Base-by-base conservation (phyloP, 2,888 invertebrate species). In the Phyto melanocephala region DNA sequence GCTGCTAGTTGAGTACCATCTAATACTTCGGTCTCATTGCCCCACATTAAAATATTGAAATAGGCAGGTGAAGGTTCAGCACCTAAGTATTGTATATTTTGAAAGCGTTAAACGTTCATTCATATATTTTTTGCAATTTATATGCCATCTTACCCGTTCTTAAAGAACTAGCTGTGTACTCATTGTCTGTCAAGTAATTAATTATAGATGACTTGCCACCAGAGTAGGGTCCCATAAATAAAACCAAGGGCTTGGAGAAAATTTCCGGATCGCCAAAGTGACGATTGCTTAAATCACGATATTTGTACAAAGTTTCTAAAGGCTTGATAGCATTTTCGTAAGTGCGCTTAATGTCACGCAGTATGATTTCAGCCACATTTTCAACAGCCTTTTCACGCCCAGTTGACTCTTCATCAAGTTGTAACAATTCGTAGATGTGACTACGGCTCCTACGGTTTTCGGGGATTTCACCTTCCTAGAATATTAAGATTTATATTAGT, bases 201-300 rank as follows among this genome's bases (percentile, higher is more conserved):
- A 98, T 95, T 86, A 98, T 96, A 68, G 97, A 95, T 1, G 98
- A 97, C 92, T 98, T 98, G 84, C 98, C 98, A 79, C 98, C 97
- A 88, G 97, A 97, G 97, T 98, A 98, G 45, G 98, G 98, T 50
- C 98, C 98, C 96, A 98, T 96, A 88, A 98, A 97, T 5, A 98
- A 93, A 68, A 98, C 94, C 88, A 98, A 92, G 1, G 98, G 98
- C 89, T 98, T 98, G 2, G 97, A 97, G 91, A 97, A 97, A 88
- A 98, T 97, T 93, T 98, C 98, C 1, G 97, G 96, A 92, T 98
- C 98, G 88, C 97, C 96, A 88, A 97, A 97, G 91, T 96, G 97
- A 85, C 97, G 93, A 90, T 97, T 97, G 90, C 97, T 97, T 76
- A 98, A 93, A 90, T 98, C 97, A 87, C 96, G 94, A 89, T 97